phyloP scores from a whole-genome alignment of 2,113 vertebrate species.

The Spermophilus dauricus region DNA sequence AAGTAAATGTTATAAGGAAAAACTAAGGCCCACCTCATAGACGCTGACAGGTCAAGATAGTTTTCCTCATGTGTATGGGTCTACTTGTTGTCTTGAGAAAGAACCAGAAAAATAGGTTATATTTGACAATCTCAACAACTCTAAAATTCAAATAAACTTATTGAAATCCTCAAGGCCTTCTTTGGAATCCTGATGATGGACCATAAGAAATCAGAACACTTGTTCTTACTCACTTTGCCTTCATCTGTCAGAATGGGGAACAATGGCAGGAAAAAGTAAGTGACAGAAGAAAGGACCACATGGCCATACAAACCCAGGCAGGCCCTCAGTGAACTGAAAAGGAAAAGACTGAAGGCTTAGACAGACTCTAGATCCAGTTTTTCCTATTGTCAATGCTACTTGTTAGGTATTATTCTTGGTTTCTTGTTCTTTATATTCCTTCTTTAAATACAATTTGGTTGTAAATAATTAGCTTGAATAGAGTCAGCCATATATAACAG shows the following conservation, averaged over 20 bases:
- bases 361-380: not conserved
- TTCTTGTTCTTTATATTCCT: not conserved
- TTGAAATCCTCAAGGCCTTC: not conserved
- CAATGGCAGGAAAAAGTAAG: not conserved
- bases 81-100: not conserved
- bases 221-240: not conserved
- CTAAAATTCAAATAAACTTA: not conserved
- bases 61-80: not conserved
- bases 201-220: not conserved
- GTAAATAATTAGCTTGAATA: not conserved
- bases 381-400: not conserved
- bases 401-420: not conserved
- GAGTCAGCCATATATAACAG: not conserved
- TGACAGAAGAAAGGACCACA: not conserved
- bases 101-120: not conserved
- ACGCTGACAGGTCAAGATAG: not conserved
- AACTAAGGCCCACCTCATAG: too few species aligned
- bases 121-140: not conserved
- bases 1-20: not conserved
- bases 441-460: not conserved
- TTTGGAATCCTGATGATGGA: not conserved
- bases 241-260: not conserved
- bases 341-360: not conserved
- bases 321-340: not conserved
- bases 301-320: fast-evolving